Evolutionary conservation across 2,797 vertebrate genomes (phyloP).

Genomic region (Heteromormyrus szaboi): DNA sequence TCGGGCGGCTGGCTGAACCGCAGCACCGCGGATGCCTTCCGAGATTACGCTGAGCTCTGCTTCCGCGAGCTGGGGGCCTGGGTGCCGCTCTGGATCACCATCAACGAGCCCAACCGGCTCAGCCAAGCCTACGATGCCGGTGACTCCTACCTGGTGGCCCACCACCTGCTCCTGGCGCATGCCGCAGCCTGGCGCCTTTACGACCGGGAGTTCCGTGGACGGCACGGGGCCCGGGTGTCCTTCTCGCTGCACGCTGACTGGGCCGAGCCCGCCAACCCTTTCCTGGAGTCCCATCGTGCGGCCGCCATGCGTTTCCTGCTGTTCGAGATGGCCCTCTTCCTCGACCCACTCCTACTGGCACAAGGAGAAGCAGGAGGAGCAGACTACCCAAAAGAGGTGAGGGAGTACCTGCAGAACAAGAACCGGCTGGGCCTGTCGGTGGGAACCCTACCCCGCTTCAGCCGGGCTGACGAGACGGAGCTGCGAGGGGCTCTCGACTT

Average conservation of each 20-base stretch:
- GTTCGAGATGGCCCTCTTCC: constrained; percentile 84
- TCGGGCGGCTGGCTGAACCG: constrained; percentile 80
- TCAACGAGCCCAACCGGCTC: constrained; percentile 89
- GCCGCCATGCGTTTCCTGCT: constrained; percentile 77
- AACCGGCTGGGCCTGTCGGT: constrained; percentile 46
- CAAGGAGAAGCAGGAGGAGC: constrained; percentile 39
- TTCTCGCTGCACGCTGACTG: constrained; percentile 87
- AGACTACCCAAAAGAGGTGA: constrained; percentile 68
- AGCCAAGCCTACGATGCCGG: constrained; percentile 62
- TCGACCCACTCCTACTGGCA: constrained; percentile 76
- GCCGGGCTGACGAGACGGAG: constrained; percentile 60
- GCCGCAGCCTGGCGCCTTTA: constrained; percentile 78
- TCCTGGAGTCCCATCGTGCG: constrained; percentile 59
- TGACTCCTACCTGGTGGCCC: constrained; percentile 67
- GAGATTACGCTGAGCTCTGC: constrained; percentile 74
- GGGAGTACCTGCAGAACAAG: constrained; percentile 59
- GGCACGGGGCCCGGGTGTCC: constrained; percentile 69
- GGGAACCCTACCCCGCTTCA: constrained; percentile 68
- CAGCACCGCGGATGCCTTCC: constrained; percentile 69
- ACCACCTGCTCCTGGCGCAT: constrained; percentile 81
- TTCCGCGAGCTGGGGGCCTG: constrained; percentile 76
- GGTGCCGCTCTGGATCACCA: constrained; percentile 86
- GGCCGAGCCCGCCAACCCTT: constrained; percentile 86
- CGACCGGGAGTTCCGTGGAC: constrained; percentile 50
- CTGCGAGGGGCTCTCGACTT: constrained; percentile 79